Evolutionary conservation across 1,140 invertebrate genomes (phyloP), one percentile per base, ranked within the genome.

Genomic region (Pseudomyrmex gracilis): DNA sequence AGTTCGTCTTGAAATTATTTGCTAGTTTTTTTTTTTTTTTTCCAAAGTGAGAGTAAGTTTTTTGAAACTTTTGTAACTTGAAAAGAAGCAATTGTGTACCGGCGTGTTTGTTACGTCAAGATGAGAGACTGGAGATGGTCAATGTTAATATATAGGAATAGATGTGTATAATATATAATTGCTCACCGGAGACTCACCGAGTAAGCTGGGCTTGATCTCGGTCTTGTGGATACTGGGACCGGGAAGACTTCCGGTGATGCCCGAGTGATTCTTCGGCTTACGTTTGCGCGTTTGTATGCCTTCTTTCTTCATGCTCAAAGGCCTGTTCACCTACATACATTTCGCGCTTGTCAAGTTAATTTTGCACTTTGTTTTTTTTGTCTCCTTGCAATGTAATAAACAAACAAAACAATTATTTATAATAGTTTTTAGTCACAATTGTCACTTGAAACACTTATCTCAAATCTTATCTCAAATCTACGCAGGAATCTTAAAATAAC

Each of bases 271-370:
- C 93, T 98, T 98, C 49, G 97, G 97, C 92, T 98, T 98, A 78
- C 98, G 95, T 92, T 99, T 99, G 60, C 98, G 94, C 34, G 97
- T 98, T 93, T 99, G 98, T 90, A 99, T 99, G 9, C 97, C 97
- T 80, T 99, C 98, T 93, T 99, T 99, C 92, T 98, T 98, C 98
- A 99, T 99, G 66, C 97, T 97, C 70, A 98, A 93, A 13, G 98
- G 98, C 83, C 97, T 95, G 92, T 97, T 97, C 60, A 98, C 97
- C 97, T 97, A 94, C 55, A 0, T 2, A 64, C 7, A 15, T 57
- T 57, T 15, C n/a, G 15, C 53, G n/a, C 4, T 17, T 57, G 34
- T 34, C 34, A 0, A 34, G 34, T 57, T 15, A 17, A 15, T 57
- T 57, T 15, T 57, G 3, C 13, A 57, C 0, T 8, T n/a, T 3